Evolutionary conservation across 1,140 invertebrate genomes (phyloP).

Genomic region (Hypsibius dujardini): DNA sequence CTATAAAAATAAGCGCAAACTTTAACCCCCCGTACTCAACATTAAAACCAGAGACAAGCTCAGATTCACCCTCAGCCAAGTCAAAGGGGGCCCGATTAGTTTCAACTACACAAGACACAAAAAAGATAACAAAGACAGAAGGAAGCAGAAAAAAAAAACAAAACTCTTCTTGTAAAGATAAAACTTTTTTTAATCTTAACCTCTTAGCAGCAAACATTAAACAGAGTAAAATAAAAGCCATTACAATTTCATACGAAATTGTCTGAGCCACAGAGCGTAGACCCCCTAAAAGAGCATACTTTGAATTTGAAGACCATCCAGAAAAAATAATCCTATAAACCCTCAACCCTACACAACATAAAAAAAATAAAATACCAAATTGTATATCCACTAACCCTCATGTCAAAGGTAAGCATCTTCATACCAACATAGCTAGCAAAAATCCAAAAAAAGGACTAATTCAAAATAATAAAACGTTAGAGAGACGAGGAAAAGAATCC

Average conservation of each 20-base stretch:
- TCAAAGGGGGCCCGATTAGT: conserved; percentile 56
- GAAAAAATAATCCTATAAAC: conserved; percentile 41
- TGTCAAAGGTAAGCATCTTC: conserved; percentile 36
- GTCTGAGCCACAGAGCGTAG: conserved; percentile 45
- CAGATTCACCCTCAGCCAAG: conserved; percentile 53
- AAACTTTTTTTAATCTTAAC: conserved; percentile 31
- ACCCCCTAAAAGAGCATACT: conserved; percentile 45
- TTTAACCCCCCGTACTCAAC: conserved; percentile 45
- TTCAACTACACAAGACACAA: conserved; percentile 43
- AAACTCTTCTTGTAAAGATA: conserved; percentile 32
- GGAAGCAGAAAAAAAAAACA: conserved; percentile 37
- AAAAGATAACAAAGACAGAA: conserved; percentile 39
- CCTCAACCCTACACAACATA: conserved; percentile 38
- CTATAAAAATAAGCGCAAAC: conserved; percentile 55
- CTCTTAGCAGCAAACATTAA: conserved; percentile 28
- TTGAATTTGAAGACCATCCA: conserved; percentile 48
- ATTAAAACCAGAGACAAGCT: conserved; percentile 58
- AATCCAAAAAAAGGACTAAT: conserved; percentile 41
- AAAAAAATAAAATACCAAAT: conserved; percentile 38
- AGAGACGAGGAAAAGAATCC: conserved; percentile 33
- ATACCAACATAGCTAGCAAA: conserved; percentile 39
- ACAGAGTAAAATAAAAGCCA: conserved; percentile 28
- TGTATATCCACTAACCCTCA: conserved; percentile 33
- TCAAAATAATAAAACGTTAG: conserved; percentile 40
- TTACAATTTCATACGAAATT: conserved; percentile 49